Conservation (phyloP, 2,888 invertebrate species). For the Thumatha senex region DNA sequence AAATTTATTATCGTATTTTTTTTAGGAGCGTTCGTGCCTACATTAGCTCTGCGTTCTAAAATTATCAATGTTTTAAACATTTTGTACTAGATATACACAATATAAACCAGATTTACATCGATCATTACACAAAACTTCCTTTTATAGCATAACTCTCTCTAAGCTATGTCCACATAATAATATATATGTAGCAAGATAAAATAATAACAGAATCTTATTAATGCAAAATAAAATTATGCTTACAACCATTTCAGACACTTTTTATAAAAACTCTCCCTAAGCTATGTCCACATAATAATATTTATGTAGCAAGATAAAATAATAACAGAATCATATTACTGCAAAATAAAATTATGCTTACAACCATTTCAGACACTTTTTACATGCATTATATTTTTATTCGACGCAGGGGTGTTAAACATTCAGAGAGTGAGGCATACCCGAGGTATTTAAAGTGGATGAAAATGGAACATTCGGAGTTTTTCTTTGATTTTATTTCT, state of each 20-base stretch:
- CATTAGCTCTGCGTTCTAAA: too few species aligned
- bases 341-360: background rate
- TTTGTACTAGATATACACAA: too few species aligned
- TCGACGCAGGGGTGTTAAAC: background rate
- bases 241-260: background rate
- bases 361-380: background rate
- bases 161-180: too few species aligned
- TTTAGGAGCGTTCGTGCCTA: too few species aligned
- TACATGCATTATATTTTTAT: background rate
- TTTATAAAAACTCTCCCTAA: background rate
- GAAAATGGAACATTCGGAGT: slow-evolving; percentile 32
- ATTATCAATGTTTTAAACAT: too few species aligned
- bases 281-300: too few species aligned
- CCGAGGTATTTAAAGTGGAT: slow-evolving; percentile 25
- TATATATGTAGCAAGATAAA: too few species aligned
- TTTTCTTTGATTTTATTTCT: slow-evolving; percentile 17
- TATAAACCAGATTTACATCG: too few species aligned
- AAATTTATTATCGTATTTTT: too few species aligned
- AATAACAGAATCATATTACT: background rate
- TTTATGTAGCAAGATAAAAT: too few species aligned
- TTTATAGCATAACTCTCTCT: too few species aligned
- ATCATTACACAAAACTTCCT: too few species aligned
- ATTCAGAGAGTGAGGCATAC: slow-evolving; percentile 23
- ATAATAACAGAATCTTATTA: background rate
- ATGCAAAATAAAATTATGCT: background rate